phyloP scores from a whole-genome alignment of 2,888 invertebrate species.

The Microctonus hyperodae region DNA sequence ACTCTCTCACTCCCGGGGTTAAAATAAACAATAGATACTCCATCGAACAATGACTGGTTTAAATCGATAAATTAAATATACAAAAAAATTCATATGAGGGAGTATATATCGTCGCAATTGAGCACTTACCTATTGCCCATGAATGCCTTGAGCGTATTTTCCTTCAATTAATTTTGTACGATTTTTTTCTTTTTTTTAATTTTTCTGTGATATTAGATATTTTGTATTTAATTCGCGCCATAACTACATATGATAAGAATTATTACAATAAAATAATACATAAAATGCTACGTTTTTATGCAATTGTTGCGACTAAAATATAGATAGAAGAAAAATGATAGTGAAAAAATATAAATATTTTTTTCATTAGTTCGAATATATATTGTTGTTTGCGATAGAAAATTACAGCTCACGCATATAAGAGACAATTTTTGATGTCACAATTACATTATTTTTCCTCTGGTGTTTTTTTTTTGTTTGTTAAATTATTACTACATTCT shows the following conservation, averaged over 20 bases:
- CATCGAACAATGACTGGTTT: background rate
- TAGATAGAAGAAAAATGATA: background rate
- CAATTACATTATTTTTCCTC: conserved; percentile 23
- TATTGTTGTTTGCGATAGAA: conserved; percentile 33
- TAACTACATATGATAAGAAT: background rate
- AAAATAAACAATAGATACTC: background rate
- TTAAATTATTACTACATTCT: conserved; percentile 8
- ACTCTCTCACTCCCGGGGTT: background rate
- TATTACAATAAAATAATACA: background rate
- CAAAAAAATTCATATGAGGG: background rate
- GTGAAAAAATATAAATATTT: conserved; percentile 4
- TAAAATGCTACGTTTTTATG: conserved; percentile 13
- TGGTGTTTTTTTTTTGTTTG: conserved; percentile 1
- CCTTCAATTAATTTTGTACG: background rate
- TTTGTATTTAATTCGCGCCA: background rate
- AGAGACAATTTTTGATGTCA: conserved; percentile 27
- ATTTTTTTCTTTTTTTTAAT: background rate
- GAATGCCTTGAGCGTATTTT: background rate
- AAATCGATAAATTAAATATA: background rate
- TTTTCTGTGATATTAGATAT: background rate
- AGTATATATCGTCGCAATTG: background rate
- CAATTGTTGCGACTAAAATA: background rate
- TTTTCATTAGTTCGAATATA: background rate
- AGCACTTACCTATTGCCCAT: background rate
- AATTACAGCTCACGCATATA: conserved; percentile 37